A percentile compares a stretch with the other conserved stretches of the same genome.
Conservation (phyloP, 2,113 vertebrate species). For the Macquaria australasica region DNA sequence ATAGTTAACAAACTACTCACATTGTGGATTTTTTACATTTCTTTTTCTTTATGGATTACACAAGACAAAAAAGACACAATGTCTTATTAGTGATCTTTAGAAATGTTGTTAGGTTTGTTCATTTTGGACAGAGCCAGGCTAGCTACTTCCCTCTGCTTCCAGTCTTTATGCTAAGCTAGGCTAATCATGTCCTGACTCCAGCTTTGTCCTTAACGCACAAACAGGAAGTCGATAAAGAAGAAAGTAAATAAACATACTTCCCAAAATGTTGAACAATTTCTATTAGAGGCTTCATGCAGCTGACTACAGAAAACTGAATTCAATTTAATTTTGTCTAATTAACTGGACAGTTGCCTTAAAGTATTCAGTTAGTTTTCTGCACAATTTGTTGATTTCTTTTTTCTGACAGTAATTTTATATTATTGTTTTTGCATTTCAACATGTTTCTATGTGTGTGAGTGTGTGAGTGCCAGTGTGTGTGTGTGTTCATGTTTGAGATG, state of each 20-base stretch:
- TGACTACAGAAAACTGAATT: not conserved
- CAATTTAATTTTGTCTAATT: not conserved
- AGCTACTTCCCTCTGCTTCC: not conserved
- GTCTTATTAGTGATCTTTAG: no score
- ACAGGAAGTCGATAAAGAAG: not conserved
- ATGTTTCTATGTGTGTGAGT: not conserved
- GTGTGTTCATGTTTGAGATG: constrained; percentile 49
- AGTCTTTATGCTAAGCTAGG: not conserved
- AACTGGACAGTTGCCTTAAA: not conserved
- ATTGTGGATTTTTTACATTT: not conserved
- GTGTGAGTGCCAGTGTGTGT: constrained; percentile 19
- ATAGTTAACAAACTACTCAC: not conserved
- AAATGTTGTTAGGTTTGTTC: no score
- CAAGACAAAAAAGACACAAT: no score
- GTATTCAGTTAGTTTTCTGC: not conserved
- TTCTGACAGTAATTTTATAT: not conserved
- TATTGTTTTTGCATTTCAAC: not conserved
- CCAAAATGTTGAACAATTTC: not conserved
- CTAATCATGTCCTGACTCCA: not conserved
- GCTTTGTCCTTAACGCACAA: not conserved
- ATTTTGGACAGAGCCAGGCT: not conserved
- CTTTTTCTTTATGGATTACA: no score
- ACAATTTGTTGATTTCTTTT: not conserved
- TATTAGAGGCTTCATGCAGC: not conserved
- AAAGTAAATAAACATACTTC: not conserved